A percentile compares a stretch with the other conserved stretches of the same genome.
These are phyloP conservation scores for Philaethria dido DNA, from an alignment of 2,888 invertebrate species.

Conservation along the genomic window DNA sequence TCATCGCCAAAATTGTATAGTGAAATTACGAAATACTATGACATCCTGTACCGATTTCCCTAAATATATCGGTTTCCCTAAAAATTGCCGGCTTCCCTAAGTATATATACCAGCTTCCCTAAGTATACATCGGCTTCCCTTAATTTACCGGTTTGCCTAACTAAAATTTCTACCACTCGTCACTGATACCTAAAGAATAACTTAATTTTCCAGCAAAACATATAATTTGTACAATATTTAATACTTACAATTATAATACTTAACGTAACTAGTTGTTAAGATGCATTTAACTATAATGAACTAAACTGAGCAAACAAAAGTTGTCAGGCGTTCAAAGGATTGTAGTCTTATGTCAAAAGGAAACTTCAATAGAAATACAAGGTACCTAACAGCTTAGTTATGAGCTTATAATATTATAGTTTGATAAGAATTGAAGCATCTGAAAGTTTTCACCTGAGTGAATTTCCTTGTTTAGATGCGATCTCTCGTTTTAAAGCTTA, in stretches of 20 bases:
- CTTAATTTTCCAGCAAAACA: background rate
- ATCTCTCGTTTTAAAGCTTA: slow-evolving; percentile 2
- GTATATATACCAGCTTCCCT: too few relatives aligned
- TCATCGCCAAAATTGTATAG: too few relatives aligned
- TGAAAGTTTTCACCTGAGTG: background rate
- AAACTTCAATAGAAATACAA: slow-evolving; percentile 31
- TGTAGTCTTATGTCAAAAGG: slow-evolving; percentile 29
- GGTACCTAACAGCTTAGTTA: slow-evolving; percentile 30
- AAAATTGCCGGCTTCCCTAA: too few relatives aligned
- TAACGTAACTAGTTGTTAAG: background rate
- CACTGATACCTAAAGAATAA: too few relatives aligned
- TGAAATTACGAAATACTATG: too few relatives aligned
- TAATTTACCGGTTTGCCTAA: too few relatives aligned
- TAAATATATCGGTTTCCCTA: too few relatives aligned
- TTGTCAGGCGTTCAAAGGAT: slow-evolving; percentile 35
- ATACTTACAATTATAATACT: background rate
- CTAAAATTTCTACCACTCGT: too few relatives aligned
- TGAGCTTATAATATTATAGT: slow-evolving; percentile 28
- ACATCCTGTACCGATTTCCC: too few relatives aligned
- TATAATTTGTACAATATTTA: background rate
- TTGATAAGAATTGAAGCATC: slow-evolving; percentile 33
- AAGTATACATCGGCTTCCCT: too few relatives aligned
- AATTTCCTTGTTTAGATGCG: background rate
- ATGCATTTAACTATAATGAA: slow-evolving; percentile 1
- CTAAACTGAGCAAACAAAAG: slow-evolving; percentile 27